Evolutionary conservation across 1,140 invertebrate genomes (phyloP).

Genomic region (Brachionus manjavacas): DNA sequence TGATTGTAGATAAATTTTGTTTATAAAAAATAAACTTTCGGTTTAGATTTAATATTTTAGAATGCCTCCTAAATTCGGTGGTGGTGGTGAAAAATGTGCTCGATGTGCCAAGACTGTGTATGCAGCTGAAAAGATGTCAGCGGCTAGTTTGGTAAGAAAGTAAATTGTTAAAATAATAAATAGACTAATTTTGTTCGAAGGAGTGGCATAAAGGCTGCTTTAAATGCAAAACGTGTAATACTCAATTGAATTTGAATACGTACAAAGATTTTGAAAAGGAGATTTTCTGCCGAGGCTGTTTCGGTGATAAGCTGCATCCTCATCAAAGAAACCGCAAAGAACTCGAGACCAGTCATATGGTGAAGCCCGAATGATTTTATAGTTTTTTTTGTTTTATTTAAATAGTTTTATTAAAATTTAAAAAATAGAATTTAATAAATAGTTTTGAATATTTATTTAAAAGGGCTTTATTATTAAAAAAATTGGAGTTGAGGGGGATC

Average conservation of each 20-base stretch:
- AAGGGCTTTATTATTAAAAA: background rate
- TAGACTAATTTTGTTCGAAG: background rate
- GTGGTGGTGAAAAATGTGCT: slow-evolving; percentile 66
- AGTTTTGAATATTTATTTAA: background rate
- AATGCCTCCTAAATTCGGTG: slow-evolving; percentile 43
- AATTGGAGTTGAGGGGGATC: slow-evolving; percentile 42
- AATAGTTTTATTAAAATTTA: background rate
- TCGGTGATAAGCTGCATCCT: slow-evolving; percentile 39
- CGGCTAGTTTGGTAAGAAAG: background rate
- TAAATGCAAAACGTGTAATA: slow-evolving; percentile 42
- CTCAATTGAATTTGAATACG: slow-evolving; percentile 15
- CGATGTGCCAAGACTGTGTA: slow-evolving; percentile 97
- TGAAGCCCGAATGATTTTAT: background rate
- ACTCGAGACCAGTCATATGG: background rate
- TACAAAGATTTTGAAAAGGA: slow-evolving; percentile 42
- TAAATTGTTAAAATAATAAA: background rate
- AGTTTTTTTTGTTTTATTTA: background rate
- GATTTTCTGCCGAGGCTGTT: slow-evolving; percentile 35
- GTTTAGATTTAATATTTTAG: background rate
- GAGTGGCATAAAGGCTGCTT: slow-evolving; percentile 42
- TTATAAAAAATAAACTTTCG: background rate
- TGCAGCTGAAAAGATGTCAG: slow-evolving; percentile 80
- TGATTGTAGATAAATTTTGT: background rate
- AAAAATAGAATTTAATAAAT: background rate
- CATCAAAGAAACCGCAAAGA: slow-evolving; percentile 41